Base-by-base conservation (phyloP, 2,113 vertebrate genomes). In the Crypturellus undulatus region DNA sequence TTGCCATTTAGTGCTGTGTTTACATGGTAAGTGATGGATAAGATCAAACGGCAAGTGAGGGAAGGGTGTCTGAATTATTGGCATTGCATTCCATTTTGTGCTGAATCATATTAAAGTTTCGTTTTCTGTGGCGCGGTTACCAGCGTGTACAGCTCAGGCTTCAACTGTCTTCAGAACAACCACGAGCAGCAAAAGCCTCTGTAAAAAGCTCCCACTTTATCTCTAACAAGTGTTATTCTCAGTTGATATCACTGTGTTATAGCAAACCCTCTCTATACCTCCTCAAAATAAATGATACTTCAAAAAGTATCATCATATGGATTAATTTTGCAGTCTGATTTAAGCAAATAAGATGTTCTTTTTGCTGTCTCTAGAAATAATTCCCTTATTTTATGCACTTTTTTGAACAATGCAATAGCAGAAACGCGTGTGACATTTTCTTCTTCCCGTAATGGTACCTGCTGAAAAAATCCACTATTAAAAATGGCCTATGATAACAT, bases 71-170 rank as follows among this genome's bases (percentile, higher is more conserved):
- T 98, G 97, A 98, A 96, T 97, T 97, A 97, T 96, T 97, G 95
- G 93, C 96, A 94, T 95, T 85, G 93, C 95, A 94, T 97, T 94
- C 92, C 92, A 93, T 97, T 98, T 98, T 97, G 96, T 97, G 97
- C 95, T 96, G 98, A 98, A 98, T 98, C 97, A 97, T 96, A 97
- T 96, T 97, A 97, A 97, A 96, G 97, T 98, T 98, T 98, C 97
- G n/a, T 98, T 98, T 98, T 97, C 97, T 65, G 92, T 97, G 97
- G 97, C 96, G 96, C 92, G 96, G 86, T 97, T 98, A 97, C 96
- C 93, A 95, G 93, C 95, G 94, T 89, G 84, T 95, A 96, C 95
- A 96, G 95, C 97, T 95, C 96, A 97, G 94, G 84, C 95, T 97
- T 97, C 96, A 96, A 75, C 96, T 95, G 97, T 86, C 93, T 97